A percentile compares a stretch with the other conserved stretches of the same genome.
Conservation (phyloP, 2,888 invertebrate genomes). For the Platyscelio sp. region DNA sequence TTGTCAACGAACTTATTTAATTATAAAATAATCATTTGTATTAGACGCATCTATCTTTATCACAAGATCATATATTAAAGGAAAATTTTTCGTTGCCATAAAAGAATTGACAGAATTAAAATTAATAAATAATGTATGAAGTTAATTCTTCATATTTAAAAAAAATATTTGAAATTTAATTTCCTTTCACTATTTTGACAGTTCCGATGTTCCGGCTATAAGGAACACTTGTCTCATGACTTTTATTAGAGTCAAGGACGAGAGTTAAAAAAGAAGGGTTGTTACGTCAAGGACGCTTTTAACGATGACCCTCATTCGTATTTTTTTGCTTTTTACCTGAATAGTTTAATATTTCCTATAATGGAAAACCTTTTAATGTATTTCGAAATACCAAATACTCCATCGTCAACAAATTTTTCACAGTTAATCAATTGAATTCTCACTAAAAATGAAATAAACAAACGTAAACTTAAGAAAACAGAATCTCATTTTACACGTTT, state of each 20-base stretch:
- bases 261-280: conserved; percentile 56
- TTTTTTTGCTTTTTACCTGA: conserved; percentile 61
- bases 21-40: no score
- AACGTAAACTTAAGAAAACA: no score
- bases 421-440: conserved; percentile 21
- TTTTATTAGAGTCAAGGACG: conserved; percentile 63
- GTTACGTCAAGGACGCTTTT: conserved; percentile 60
- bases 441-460: no score
- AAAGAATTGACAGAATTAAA: no score
- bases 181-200: conserved; percentile 46
- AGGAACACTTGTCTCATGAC: conserved; percentile 29
- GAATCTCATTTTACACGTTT: no score
- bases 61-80: no score
- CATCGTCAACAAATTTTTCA: no score
- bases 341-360: conserved; percentile 28
- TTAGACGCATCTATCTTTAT: no score
- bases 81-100: no score
- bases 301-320: conserved; percentile 45
- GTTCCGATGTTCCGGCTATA: conserved; percentile 3
- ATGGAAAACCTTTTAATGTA: no score
- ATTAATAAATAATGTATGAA: conserved; percentile 37
- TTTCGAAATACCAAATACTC: no score
- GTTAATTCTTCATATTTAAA: conserved; percentile 22
- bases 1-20: no score
- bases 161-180: conserved; percentile 28